Base-by-base conservation (phyloP, 2,797 vertebrate species). In the Iguana delicatissima region DNA sequence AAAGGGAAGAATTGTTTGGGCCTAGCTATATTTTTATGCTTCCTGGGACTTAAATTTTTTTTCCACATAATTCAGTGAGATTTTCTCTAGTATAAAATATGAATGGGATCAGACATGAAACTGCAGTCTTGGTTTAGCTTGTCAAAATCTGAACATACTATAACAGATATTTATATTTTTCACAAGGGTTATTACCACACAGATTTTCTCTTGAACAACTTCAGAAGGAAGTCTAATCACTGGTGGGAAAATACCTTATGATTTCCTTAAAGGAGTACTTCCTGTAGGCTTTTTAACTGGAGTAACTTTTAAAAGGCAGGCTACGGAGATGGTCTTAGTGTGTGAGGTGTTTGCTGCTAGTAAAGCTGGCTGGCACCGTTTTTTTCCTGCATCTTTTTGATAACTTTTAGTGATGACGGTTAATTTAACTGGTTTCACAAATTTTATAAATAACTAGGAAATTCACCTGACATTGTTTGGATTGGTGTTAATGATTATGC, bases 181-280 rank as follows among this genome's bases (percentile, higher is more conserved):
- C 59, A 80, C 62, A 13, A 6, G 52, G 90, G 55, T 59, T 80
- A 83, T 85, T 64, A 24, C 14, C n/a, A 50, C 50, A 76, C 7
- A 29, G 0, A 0, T 8, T 79, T 64, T 16, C 38, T 32, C 3
- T 89, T 88, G 32, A 20, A 59, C 80, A 89, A 26, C 80, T 80
- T 94, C 83, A 81, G 32, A 1, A n/a, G 38, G 72, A 67, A 24
- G 1, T 4, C 52, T 85, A 38, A 13, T 59, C 12, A 52, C 12
- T 85, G 38, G 92, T 85, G 46, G 80, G 7, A 32, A 85, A 80
- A 73, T 42, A 59, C 57, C 59, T 82, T 42, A 6, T 76, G 74
- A 38, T 42, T 76, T 64, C 18, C 6, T 62, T 20, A 62, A 64
- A 64, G 22, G 22, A 64, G 62, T 1, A 6, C 22, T 64, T 62